Conservation (phyloP, 2,113 vertebrate genomes). For the Clarias gariepinus region DNA sequence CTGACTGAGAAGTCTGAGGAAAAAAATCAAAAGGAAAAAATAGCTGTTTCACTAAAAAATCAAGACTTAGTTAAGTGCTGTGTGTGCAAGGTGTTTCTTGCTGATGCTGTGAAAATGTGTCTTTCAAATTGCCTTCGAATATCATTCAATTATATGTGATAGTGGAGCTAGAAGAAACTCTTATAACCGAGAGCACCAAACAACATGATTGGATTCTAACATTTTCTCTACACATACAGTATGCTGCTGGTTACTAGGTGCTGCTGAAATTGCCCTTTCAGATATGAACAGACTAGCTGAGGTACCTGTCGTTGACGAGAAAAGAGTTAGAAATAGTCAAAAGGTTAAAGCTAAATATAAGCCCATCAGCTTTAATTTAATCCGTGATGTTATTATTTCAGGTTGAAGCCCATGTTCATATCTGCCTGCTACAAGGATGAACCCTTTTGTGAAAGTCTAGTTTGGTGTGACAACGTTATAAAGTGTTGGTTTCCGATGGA, state of each 20-base stretch:
- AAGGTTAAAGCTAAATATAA: too few species aligned
- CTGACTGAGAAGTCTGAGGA: not conserved
- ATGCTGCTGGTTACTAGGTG: not conserved
- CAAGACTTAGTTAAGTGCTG: not conserved
- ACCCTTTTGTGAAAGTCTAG: too few species aligned
- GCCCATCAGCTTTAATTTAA: too few species aligned
- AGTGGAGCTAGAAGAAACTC: not conserved
- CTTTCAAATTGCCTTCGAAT: not conserved
- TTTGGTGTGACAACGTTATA: too few species aligned
- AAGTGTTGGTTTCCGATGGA: too few species aligned
- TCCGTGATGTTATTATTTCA: too few species aligned
- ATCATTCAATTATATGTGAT: not conserved
- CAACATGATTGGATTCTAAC: not conserved
- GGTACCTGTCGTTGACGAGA: too few species aligned
- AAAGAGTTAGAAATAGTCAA: too few species aligned
- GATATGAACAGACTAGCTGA: not conserved
- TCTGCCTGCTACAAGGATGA: too few species aligned
- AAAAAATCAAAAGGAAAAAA: not conserved
- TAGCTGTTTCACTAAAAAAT: not conserved
- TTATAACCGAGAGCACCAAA: not conserved
- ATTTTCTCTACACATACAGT: not conserved
- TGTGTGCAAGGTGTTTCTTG: not conserved
- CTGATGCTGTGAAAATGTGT: not conserved
- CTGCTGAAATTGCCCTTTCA: not conserved
- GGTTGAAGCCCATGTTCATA: too few species aligned